phyloP scores from a whole-genome alignment of 2,797 vertebrate genomes.

The Leucoraja ocellata region DNA sequence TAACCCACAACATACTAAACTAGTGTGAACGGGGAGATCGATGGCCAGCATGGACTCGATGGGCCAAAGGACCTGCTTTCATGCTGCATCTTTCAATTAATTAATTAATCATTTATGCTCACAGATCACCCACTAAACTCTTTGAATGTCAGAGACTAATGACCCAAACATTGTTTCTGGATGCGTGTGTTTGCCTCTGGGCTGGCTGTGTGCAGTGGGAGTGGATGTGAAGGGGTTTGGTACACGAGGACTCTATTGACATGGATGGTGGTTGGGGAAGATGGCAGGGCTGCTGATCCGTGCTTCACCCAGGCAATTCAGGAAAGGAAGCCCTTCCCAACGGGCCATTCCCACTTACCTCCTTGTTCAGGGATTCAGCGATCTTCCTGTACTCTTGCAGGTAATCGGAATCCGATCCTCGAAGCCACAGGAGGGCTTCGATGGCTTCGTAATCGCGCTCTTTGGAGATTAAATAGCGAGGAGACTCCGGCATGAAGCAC shows the following conservation, averaged over 20 bases:
- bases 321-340: neutral
- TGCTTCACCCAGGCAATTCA: neutral
- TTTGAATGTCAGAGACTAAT: too few relatives aligned
- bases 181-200: too few relatives aligned
- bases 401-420: constrained; percentile 61
- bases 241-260: too few relatives aligned
- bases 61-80: too few relatives aligned
- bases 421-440: constrained; percentile 70
- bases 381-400: constrained; percentile 63
- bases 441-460: constrained; percentile 64
- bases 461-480: constrained; percentile 77
- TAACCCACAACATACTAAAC: too few relatives aligned
- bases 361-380: constrained; percentile 56
- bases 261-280: too few relatives aligned
- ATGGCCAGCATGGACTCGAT: too few relatives aligned
- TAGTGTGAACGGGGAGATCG: too few relatives aligned
- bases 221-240: too few relatives aligned
- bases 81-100: too few relatives aligned
- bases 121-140: neutral
- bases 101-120: neutral
- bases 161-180: too few relatives aligned
- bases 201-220: too few relatives aligned
- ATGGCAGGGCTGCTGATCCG: neutral
- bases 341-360: constrained; percentile 55
- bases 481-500: constrained; percentile 81